Percentiles rank a stretch among this genome's conserved stretches.
phyloP scores from a whole-genome alignment of 2,888 invertebrate species.

The Reticulitermes lucifugus region DNA sequence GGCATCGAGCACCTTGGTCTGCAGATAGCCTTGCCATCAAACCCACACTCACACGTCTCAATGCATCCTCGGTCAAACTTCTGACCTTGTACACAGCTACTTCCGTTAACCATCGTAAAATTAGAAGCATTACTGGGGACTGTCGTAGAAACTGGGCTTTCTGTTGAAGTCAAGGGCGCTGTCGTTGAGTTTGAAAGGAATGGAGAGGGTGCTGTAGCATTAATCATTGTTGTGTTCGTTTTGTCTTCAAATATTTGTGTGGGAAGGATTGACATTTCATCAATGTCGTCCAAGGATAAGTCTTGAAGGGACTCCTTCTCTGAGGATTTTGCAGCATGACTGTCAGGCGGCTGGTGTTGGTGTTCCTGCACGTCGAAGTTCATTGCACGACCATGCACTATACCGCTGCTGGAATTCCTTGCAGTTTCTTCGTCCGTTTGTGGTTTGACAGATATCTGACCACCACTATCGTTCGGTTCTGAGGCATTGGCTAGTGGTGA shows the following conservation, averaged over 20 bases:
- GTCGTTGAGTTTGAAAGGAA: not conserved
- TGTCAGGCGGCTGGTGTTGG: not conserved
- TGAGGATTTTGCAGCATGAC: not conserved
- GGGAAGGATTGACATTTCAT: conserved; percentile 24
- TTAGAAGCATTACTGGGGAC: not conserved
- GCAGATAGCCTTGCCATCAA: conserved; percentile 75
- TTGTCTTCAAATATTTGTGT: not conserved
- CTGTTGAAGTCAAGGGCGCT: not conserved
- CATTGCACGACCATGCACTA: conserved; percentile 19
- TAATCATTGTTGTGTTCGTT: not conserved
- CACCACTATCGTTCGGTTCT: not conserved
- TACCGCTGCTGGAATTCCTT: conserved; percentile 7
- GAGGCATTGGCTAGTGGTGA: not conserved
- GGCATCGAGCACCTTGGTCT: conserved; percentile 78
- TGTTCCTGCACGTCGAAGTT: conserved; percentile 14
- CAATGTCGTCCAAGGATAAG: conserved; percentile 51
- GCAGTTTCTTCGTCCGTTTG: conserved; percentile 7
- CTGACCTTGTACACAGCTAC: conserved; percentile 67
- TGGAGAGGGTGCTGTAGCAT: not conserved
- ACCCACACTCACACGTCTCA: conserved; percentile 78
- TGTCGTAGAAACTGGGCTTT: not conserved
- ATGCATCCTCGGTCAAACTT: conserved; percentile 80
- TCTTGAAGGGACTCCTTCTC: conserved; percentile 49
- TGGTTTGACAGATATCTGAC: not conserved
- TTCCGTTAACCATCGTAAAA: not conserved